Evolutionary conservation across 2,113 vertebrate genomes (phyloP).

Genomic region (Calypte anna): DNA sequence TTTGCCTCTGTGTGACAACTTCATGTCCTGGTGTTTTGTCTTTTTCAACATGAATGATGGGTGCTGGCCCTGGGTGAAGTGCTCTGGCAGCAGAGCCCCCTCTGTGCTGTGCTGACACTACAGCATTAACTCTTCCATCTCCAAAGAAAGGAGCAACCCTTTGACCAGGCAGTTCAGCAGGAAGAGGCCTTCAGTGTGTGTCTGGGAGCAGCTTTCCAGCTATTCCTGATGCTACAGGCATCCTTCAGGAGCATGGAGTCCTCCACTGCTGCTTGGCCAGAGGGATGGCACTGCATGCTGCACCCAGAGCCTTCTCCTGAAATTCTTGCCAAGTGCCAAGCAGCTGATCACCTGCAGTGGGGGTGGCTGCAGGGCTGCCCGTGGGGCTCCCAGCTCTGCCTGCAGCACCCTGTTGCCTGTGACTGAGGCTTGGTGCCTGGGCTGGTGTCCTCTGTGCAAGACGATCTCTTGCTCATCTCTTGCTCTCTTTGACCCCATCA

Average conservation of each 20-base stretch:
- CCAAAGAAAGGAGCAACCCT: background rate
- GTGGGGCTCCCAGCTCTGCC: background rate
- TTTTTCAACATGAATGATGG: background rate
- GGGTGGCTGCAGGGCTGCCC: background rate
- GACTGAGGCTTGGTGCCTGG: fast-evolving
- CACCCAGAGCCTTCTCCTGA: background rate
- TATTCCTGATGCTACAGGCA: background rate
- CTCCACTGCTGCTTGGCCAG: background rate
- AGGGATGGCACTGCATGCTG: fast-evolving
- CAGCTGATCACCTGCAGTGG: background rate
- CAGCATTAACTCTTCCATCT: background rate
- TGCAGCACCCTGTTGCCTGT: no score
- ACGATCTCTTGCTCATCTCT: no score
- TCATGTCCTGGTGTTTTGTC: background rate
- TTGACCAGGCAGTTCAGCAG: background rate
- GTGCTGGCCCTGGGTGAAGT: background rate
- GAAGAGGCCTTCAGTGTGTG: background rate
- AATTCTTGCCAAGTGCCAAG: fast-evolving
- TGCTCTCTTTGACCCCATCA: background rate
- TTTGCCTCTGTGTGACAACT: background rate
- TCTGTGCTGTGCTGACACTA: background rate
- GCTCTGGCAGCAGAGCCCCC: background rate
- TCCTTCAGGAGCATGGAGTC: background rate
- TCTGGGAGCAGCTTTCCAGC: background rate
- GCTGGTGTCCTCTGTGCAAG: fast-evolving